Base-by-base conservation (phyloP, 2,888 invertebrate genomes). In the Cerceris ruficornis region DNA sequence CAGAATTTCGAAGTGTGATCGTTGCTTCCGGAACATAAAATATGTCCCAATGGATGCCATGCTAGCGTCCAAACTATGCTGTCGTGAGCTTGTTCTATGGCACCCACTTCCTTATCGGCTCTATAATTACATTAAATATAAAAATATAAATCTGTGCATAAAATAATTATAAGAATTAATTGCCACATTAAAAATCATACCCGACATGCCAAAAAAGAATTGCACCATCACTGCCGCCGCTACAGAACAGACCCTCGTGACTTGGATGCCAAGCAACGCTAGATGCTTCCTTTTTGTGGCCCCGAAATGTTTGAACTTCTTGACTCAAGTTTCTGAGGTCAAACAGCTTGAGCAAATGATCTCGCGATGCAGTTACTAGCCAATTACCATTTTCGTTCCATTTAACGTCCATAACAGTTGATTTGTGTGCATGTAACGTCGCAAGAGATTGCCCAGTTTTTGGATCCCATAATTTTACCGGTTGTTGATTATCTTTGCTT, bases 361-460 rank as follows among this genome's bases (percentile, higher is more conserved):
- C 99, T 81, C 99, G 94, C 2, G 99, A 99, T 0, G 99, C 99
- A n/a, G 99, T 99, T 69, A 99, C 96, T 67, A 99, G 93, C 99
- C 99, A 99, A 92, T 99, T 99, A 4, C 99, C 99, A 94, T 99
- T 99, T 66, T 96, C 96, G 93, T 99, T 99, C 99, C 99, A 99
- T 93, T 98, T 98, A 41, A 99, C 95, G 92, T 99, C 98, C 98
- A 99, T 99, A 13, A 99, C 99, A 42, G 99, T 99, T 69, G 98
- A 98, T 93, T 99, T 99, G 93, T 99, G 99, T 57, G 99, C 99
- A 93, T 99, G 99, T 95, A 99, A 94, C 52, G 99, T 99, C 15
- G 99, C 98, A 69, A 99, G 93, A 58, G 98, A 98, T 83, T 97
- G 96, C 7, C 99, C 99, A 69, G 97, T 96, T 92, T 98, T 98